Evolutionary conservation across 2,797 vertebrate genomes (phyloP).

Genomic region (Borostomias antarcticus): DNA sequence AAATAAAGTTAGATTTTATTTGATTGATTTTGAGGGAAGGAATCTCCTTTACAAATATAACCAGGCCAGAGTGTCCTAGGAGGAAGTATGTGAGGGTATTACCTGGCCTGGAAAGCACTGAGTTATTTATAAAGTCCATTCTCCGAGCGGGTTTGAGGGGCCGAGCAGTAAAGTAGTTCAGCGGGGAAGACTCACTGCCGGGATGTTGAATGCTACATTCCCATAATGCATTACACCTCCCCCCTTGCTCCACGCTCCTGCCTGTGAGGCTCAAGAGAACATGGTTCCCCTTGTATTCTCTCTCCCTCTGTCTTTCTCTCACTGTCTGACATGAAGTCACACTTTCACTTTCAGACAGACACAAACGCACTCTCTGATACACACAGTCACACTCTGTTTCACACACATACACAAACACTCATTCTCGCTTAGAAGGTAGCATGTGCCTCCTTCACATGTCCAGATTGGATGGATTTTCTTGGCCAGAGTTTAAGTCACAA

Average conservation of each 20-base stretch:
- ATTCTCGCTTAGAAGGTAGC: not conserved
- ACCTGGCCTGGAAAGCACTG: not conserved
- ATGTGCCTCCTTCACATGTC: not conserved
- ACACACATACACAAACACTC: not conserved
- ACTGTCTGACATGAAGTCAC: not conserved
- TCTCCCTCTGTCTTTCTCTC: not conserved
- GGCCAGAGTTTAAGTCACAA: not conserved
- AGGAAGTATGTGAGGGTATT: not conserved
- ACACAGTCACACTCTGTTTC: not conserved
- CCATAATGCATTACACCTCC: slow-evolving; percentile 11
- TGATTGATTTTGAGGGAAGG: not conserved
- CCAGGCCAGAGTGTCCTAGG: not conserved
- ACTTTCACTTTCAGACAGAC: slow-evolving; percentile 4
- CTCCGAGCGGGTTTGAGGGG: not conserved
- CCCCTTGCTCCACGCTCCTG: not conserved
- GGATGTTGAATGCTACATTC: slow-evolving; percentile 14
- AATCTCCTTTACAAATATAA: not conserved
- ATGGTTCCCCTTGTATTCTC: not conserved
- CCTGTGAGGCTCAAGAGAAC: not conserved
- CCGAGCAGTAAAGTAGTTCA: not conserved
- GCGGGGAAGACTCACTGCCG: slow-evolving; percentile 21
- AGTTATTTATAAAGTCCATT: not conserved
- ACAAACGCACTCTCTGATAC: not conserved
- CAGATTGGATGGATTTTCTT: not conserved
- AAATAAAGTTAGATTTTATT: too few relatives aligned